phyloP scores from a whole-genome alignment of 2,113 vertebrate genomes.

The Eulacestoma nigropectus region DNA sequence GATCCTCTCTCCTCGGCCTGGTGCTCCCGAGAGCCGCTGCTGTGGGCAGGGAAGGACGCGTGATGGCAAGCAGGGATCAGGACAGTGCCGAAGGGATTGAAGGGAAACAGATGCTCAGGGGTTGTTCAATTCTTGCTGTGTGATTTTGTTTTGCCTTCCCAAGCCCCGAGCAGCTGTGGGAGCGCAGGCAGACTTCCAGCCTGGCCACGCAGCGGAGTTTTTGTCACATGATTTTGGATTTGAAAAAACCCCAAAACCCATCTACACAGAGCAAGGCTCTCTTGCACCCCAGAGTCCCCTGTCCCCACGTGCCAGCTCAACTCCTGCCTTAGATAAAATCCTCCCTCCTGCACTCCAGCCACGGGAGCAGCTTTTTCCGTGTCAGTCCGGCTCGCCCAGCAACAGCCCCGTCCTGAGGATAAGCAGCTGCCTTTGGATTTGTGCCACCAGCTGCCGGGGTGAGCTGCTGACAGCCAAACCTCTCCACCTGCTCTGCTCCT shows the following conservation, averaged over 20 bases:
- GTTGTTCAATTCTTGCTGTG: not conserved
- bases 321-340: not conserved
- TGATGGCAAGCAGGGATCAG: not conserved
- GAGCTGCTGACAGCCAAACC: constrained; percentile 40
- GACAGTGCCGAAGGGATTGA: not conserved
- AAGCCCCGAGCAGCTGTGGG: constrained; percentile 3
- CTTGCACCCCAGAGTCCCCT: not conserved
- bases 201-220: not conserved
- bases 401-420: constrained; percentile 29
- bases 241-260: not conserved
- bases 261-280: not conserved
- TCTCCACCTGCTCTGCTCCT: constrained; percentile 39
- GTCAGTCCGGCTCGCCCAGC: not conserved
- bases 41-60: not conserved
- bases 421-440: constrained; percentile 55
- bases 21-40: not conserved
- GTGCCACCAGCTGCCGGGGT: constrained; percentile 38
- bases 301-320: not conserved
- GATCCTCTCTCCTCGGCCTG: not conserved
- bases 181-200: not conserved
- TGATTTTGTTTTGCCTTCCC: not conserved
- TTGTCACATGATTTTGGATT: not conserved
- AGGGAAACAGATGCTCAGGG: not conserved
- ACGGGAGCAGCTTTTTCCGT: not conserved
- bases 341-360: not conserved